phyloP scores from a whole-genome alignment of 1,140 invertebrate genomes.

The Heterodera carotae region DNA sequence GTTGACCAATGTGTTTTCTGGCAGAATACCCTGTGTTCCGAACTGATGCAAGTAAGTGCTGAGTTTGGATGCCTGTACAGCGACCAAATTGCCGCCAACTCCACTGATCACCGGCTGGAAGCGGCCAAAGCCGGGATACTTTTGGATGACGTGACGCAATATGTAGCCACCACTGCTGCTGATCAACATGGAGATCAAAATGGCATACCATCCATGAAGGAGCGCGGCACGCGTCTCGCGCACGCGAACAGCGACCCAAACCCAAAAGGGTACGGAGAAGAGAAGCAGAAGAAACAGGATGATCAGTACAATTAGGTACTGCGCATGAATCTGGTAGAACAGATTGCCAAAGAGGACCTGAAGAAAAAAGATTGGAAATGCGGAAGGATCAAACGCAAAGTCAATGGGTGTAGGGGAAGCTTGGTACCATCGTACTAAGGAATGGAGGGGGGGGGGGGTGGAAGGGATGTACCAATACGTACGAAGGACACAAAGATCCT shows the following conservation, averaged over 20 bases:
- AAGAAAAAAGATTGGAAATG: too few species aligned
- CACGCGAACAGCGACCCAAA: conserved; percentile 29
- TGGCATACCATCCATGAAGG: conserved; percentile 34
- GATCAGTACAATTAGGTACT: conserved; percentile 26
- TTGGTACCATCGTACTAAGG: too few species aligned
- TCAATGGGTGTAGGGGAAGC: too few species aligned
- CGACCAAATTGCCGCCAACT: conserved; percentile 83
- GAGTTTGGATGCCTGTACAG: conserved; percentile 86
- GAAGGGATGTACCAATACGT: too few species aligned
- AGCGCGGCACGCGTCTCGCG: conserved; percentile 32
- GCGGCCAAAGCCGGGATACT: conserved; percentile 80
- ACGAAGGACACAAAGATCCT: too few species aligned
- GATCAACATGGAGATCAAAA: conserved; percentile 32
- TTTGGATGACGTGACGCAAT: conserved; percentile 77
- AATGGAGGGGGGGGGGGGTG: too few species aligned
- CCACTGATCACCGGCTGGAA: conserved; percentile 86
- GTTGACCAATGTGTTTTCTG: conserved; percentile 78
- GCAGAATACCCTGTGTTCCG: conserved; percentile 73
- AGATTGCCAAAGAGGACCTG: conserved; percentile 47
- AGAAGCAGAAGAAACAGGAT: conserved; percentile 17
- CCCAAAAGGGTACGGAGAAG: conserved; percentile 30
- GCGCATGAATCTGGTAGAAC: conserved; percentile 15
- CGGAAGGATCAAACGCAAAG: too few species aligned
- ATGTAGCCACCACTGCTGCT: conserved; percentile 66
- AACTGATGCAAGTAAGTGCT: conserved; percentile 82